Percentiles rank a stretch among this genome's conserved stretches.
phyloP scores from a whole-genome alignment of 2,797 vertebrate species.

The Okamejei kenojei region DNA sequence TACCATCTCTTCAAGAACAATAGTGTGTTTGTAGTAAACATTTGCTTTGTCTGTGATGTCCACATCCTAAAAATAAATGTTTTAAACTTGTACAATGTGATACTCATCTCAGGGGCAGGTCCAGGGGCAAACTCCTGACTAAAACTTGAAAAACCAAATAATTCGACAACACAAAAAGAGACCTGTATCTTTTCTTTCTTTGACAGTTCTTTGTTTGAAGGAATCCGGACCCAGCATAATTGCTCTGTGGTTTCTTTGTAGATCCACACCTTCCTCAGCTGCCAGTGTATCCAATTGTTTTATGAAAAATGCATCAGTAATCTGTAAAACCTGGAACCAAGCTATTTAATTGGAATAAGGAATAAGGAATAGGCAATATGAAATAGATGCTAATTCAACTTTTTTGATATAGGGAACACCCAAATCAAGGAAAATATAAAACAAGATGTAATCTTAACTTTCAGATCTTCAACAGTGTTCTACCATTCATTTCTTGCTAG shows the following conservation, averaged over 20 bases:
- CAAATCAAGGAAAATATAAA: background rate
- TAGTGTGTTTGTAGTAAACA: background rate
- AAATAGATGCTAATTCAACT: background rate
- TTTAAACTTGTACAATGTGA: background rate
- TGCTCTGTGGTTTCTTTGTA: background rate
- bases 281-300: background rate
- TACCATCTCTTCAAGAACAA: background rate
- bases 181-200: background rate
- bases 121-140: background rate
- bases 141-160: background rate
- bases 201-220: background rate
- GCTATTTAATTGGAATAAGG: background rate
- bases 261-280: background rate
- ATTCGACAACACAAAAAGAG: background rate
- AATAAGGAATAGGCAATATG: background rate
- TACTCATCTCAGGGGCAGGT: background rate
- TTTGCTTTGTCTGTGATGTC: background rate
- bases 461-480: background rate
- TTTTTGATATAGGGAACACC: background rate
- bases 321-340: background rate
- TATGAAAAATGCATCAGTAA: background rate
- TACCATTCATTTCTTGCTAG: background rate
- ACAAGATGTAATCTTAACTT: background rate
- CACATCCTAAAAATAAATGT: background rate
- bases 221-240: background rate